phyloP scores from a whole-genome alignment of 2,113 vertebrate species.

The Hydrolagus affinis region DNA sequence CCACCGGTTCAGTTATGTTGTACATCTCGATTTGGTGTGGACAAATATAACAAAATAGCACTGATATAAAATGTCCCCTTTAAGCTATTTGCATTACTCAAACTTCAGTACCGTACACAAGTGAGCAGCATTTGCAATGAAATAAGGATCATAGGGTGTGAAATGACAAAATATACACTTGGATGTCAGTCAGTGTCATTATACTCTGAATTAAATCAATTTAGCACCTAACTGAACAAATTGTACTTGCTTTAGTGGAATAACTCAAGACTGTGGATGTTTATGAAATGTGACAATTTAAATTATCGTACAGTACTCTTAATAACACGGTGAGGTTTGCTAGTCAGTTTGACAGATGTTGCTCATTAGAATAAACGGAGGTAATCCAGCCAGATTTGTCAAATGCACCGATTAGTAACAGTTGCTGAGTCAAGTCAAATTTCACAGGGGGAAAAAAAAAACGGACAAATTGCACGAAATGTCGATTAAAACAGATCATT shows the following conservation, averaged over 20 bases:
- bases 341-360: not conserved
- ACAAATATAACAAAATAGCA: too few relatives aligned
- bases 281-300: not conserved
- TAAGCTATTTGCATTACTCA: too few relatives aligned
- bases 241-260: too few relatives aligned
- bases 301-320: not conserved
- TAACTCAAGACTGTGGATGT: not conserved
- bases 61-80: too few relatives aligned
- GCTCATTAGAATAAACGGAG: not conserved
- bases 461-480: not conserved
- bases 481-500: not conserved
- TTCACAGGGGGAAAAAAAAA: not conserved
- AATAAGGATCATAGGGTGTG: too few relatives aligned
- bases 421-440: not conserved
- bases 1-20: too few relatives aligned
- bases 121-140: too few relatives aligned
- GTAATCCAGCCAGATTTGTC: not conserved
- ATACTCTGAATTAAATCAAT: too few relatives aligned
- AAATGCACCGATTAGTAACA: conserved; percentile 2
- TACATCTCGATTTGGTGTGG: too few relatives aligned
- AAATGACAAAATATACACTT: too few relatives aligned
- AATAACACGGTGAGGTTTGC: not conserved
- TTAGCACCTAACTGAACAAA: not conserved
- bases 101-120: too few relatives aligned
- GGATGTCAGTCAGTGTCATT: too few relatives aligned